Evolutionary conservation across 2,113 vertebrate species (phyloP).

Genomic region (Gopherus evgoodei): DNA sequence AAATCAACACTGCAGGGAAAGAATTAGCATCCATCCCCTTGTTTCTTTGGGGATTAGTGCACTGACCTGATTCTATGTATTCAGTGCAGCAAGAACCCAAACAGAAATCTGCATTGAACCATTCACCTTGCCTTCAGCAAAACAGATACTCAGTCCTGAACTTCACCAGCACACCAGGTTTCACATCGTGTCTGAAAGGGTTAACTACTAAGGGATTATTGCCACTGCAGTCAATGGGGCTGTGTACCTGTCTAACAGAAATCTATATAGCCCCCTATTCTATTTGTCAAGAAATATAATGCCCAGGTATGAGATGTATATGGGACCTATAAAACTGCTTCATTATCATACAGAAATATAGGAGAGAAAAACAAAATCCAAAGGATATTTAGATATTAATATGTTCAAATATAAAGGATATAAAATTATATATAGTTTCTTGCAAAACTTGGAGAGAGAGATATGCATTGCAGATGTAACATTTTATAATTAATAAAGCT

Average conservation of each 20-base stretch:
- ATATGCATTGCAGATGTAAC: neutral
- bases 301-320: neutral
- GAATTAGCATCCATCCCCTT: neutral
- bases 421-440: neutral
- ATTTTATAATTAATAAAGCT: neutral
- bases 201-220: accelerated
- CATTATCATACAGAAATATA: neutral
- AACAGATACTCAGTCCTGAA: neutral
- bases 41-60: neutral
- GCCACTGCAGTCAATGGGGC: neutral
- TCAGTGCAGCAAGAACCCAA: neutral
- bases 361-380: neutral
- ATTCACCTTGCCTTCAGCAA: neutral
- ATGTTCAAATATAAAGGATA: neutral
- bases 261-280: neutral
- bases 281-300: neutral
- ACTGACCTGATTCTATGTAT: neutral
- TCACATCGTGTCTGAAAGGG: neutral
- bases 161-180: neutral
- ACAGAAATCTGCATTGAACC: neutral
- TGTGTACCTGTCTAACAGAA: neutral
- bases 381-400: neutral
- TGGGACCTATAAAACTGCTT: neutral
- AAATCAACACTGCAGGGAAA: neutral
- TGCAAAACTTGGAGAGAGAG: too few species aligned